Conservation (phyloP, 2,113 vertebrate species). For the Laticauda laticaudata region DNA sequence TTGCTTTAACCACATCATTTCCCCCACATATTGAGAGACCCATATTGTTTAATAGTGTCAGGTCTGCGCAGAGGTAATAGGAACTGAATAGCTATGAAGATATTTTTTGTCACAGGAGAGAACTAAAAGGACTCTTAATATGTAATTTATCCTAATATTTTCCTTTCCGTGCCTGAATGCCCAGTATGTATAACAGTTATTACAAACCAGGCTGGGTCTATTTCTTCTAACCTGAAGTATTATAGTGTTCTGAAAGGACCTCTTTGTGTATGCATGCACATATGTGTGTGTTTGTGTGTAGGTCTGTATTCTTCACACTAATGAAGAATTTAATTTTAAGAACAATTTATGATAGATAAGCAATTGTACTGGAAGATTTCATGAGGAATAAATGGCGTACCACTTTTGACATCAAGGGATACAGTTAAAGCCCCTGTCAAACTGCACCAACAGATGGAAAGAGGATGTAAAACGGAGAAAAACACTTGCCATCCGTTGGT, state of each 20-base stretch:
- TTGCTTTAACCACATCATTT: background rate
- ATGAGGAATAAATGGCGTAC: background rate
- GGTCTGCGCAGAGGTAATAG: background rate
- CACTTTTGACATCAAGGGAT: background rate
- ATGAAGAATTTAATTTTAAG: slow-evolving; percentile 8
- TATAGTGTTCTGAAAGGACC: slow-evolving; percentile 1
- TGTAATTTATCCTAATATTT: slow-evolving; percentile 6
- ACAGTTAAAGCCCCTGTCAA: background rate
- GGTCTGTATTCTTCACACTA: background rate
- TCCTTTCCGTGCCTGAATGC: background rate
- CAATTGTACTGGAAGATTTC: background rate
- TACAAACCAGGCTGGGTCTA: background rate
- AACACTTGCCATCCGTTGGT: no score
- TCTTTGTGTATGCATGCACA: background rate
- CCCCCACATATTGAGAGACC: background rate
- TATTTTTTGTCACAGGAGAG: slow-evolving; percentile 5
- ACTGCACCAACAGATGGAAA: no score
- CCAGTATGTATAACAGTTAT: background rate
- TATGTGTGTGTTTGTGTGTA: background rate
- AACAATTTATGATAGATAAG: background rate
- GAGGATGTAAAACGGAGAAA: no score
- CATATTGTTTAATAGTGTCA: background rate
- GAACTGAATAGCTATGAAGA: background rate
- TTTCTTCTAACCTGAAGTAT: background rate
- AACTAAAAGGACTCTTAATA: background rate